These are phyloP conservation scores for Peromyscus attwateri DNA, from an alignment of 2,797 vertebrate genomes.

Conservation along the genomic window DNA sequence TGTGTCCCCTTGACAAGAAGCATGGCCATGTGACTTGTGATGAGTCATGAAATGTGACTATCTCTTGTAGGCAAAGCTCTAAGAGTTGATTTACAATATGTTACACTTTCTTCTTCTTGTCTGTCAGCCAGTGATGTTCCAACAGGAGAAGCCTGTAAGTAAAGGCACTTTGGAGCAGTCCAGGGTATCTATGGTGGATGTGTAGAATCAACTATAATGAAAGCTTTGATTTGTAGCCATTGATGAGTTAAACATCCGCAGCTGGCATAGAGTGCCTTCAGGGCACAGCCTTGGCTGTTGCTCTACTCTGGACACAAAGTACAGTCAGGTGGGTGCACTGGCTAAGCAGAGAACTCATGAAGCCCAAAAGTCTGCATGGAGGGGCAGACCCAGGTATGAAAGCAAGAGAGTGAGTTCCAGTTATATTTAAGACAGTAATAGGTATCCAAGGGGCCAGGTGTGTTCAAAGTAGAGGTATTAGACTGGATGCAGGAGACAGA, in stretches of 20 bases:
- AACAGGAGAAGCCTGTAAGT: not conserved
- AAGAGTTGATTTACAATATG: not conserved
- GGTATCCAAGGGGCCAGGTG: not conserved
- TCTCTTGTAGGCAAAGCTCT: not conserved
- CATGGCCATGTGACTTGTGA: not conserved
- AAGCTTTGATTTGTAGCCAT: constrained; percentile 1
- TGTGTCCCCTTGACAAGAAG: not conserved
- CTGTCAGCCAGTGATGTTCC: not conserved
- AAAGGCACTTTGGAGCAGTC: not conserved
- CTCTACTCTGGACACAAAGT: not conserved
- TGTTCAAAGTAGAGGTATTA: not conserved
- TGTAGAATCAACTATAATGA: constrained; percentile 6
- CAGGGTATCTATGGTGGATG: not conserved
- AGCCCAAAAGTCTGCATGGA: not conserved
- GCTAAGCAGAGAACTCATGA: not conserved
- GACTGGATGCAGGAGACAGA: not conserved
- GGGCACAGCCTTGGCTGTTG: not conserved
- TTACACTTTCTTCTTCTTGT: not conserved
- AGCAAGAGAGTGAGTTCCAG: constrained; percentile 6
- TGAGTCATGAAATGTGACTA: constrained; percentile 5
- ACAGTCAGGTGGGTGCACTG: not conserved
- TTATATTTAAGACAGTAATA: not conserved
- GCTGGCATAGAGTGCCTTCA: not conserved
- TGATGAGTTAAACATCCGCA: not conserved
- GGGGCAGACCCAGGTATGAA: not conserved